These are phyloP conservation scores for Sandelia bainsii DNA, from an alignment of 2,797 vertebrate species.

Conservation along the genomic window DNA sequence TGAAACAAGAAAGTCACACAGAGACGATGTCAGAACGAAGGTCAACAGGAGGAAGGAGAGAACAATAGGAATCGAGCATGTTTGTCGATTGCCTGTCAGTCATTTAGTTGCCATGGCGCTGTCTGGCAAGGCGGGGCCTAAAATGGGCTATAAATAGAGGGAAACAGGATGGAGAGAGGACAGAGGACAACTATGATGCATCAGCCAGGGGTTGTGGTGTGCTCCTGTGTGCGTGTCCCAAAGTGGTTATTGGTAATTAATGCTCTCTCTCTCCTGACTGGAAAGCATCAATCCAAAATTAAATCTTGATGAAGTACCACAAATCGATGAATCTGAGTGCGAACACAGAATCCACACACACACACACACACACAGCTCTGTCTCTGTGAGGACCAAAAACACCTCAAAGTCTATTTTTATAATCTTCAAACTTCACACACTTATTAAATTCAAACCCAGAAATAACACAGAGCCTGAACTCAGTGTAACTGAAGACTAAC, in stretches of 20 bases:
- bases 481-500: neutral
- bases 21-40: slow-evolving; percentile 63
- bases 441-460: neutral
- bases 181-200: slow-evolving; percentile 68
- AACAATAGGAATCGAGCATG: slow-evolving; percentile 31
- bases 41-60: slow-evolving; percentile 62
- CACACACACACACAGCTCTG: slow-evolving; percentile 3
- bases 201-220: slow-evolving; percentile 42
- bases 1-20: slow-evolving; percentile 49
- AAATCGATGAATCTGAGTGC: slow-evolving; percentile 49
- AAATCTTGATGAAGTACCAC: slow-evolving; percentile 62
- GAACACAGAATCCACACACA: slow-evolving; percentile 26
- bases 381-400: slow-evolving; percentile 9
- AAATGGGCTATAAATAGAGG: slow-evolving; percentile 77
- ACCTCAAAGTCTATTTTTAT: neutral
- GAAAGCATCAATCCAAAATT: slow-evolving; percentile 66
- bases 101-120: slow-evolving; percentile 61
- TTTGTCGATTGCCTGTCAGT: slow-evolving; percentile 72
- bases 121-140: slow-evolving; percentile 51
- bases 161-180: slow-evolving; percentile 55
- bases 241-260: slow-evolving; percentile 58
- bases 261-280: slow-evolving; percentile 40
- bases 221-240: slow-evolving; percentile 15
- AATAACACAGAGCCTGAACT: neutral
- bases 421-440: neutral